Conservation (phyloP, 2,888 invertebrate genomes). For the Tribolium freemani region DNA sequence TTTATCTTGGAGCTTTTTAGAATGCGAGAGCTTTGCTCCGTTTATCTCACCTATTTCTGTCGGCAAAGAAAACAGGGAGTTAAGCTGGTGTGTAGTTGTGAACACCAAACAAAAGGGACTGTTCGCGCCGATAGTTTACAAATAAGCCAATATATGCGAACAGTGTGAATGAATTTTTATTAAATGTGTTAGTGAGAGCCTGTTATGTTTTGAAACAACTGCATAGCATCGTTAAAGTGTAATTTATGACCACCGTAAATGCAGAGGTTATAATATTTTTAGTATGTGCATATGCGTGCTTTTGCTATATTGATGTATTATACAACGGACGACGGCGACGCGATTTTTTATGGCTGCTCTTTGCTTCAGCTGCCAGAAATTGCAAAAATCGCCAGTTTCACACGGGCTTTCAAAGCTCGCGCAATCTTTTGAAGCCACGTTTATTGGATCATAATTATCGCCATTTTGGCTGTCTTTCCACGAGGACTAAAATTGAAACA, state of each 20-base stretch:
- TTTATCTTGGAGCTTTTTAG: constrained; percentile 38
- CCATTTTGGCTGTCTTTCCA: not conserved
- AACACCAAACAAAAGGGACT: constrained; percentile 48
- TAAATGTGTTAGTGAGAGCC: constrained; percentile 56
- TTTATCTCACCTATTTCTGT: constrained; percentile 29
- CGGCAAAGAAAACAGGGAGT: constrained; percentile 28
- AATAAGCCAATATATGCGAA: constrained; percentile 56
- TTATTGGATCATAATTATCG: not conserved
- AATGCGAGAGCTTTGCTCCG: constrained; percentile 14
- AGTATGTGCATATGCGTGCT: constrained; percentile 64
- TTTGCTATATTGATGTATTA: constrained; percentile 59
- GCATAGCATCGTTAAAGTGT: constrained; percentile 68
- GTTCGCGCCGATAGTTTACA: constrained; percentile 53
- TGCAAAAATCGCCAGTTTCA: constrained; percentile 1
- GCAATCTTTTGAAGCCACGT: not conserved
- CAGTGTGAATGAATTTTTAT: constrained; percentile 57
- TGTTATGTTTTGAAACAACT: constrained; percentile 67
- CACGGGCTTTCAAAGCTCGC: not conserved
- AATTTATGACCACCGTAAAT: constrained; percentile 67
- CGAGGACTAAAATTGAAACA: constrained; percentile 23
- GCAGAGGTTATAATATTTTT: constrained; percentile 69
- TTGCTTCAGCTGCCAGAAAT: constrained; percentile 12
- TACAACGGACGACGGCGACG: constrained; percentile 48
- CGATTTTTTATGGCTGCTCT: constrained; percentile 19
- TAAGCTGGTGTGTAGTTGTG: constrained; percentile 43